Base-by-base conservation (phyloP, 2,113 vertebrate species). In the Pterophyllum scalare region DNA sequence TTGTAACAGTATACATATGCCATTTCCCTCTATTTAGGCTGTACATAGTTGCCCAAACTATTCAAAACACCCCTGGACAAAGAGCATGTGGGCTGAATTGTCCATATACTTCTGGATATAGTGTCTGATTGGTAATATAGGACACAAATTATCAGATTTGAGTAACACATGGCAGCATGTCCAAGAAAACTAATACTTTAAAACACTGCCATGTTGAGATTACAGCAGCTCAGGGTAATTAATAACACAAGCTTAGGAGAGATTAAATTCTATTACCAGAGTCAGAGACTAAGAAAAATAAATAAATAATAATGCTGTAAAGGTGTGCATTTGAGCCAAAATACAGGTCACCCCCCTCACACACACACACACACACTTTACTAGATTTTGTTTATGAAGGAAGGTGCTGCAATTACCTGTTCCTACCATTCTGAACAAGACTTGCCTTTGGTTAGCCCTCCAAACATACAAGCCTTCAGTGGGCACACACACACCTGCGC, bases 391-490 rank as follows among this genome's bases (percentile, higher is more conserved):
- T 85, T 89, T 86, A 31, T 28, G 46, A 60, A 80, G n/a, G 72
- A 24, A 19, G 74, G 57, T 58, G 80, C 76, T 78, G 15, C 65
- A 33, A 78, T 89, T 76, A 82, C 80, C 89, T 84, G 84, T 85
- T 89, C 49, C 26, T 49, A 64, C 46, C 7, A 14, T 40, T 79
- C 75, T 52, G 82, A 85, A 90, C 83, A 26, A n/a, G 10, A 72
- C 70, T 74, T 15, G 86, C 91, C 88, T 79, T 3, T 4, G 83
- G 91, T 81, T 6, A 85, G 76, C 59, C 87, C 78, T 81, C 33
- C 54, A 52, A 43, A 38, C 65, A 59, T 7, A 46, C 24, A 43
- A 56, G 81, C 40, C 38, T 65, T 62, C 22, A n/a, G 12, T 20
- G 26, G 52, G 46, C 75, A 52, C 11, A 2, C 13, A 33, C 35